Evolutionary conservation across 2,888 invertebrate species (phyloP).

Genomic region (Pristionchus exspectatus): DNA sequence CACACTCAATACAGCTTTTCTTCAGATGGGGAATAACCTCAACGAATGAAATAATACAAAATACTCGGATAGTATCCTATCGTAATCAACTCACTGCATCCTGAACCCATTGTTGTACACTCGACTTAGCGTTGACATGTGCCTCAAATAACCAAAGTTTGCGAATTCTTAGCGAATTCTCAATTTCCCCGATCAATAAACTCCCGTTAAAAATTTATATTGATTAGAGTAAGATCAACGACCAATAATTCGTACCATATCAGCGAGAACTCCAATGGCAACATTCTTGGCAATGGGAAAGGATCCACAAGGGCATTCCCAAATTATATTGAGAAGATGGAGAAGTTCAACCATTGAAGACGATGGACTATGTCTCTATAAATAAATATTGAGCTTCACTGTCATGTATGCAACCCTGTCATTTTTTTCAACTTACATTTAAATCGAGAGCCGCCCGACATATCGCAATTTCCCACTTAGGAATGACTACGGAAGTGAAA

Average conservation of each 20-base stretch:
- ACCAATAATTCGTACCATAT: background rate
- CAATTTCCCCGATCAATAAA: no score
- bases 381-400: no score
- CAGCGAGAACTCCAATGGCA: background rate
- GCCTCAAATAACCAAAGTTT: background rate
- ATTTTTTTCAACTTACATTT: background rate
- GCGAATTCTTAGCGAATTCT: no score
- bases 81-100: background rate
- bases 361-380: background rate
- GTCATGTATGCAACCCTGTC: no score
- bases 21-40: background rate
- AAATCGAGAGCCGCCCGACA: background rate
- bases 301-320: background rate
- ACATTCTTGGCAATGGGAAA: background rate
- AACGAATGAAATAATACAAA: background rate
- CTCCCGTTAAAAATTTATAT: background rate
- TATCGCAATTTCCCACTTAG: background rate
- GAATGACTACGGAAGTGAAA: background rate
- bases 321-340: background rate
- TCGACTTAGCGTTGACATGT: background rate
- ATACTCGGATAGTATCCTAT: background rate
- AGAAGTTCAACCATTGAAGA: background rate
- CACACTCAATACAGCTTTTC: background rate
- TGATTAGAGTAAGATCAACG: background rate
- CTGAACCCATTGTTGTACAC: background rate